Percentiles rank a stretch among this genome's conserved stretches.
Conservation (phyloP, 2,888 invertebrate species). For the Scaptodrosophila latifasciaeformis region DNA sequence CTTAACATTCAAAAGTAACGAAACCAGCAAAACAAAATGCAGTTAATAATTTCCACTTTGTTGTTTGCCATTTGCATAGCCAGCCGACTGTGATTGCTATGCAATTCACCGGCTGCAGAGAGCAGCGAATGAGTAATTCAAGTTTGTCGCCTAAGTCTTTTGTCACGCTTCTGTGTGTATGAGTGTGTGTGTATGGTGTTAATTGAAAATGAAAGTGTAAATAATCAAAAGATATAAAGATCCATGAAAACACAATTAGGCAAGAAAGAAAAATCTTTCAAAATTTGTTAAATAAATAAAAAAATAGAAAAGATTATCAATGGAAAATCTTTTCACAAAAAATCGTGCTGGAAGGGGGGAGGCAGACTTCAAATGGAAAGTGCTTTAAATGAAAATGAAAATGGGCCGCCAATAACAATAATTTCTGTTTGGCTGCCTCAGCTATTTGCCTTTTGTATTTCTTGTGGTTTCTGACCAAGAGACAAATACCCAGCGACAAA, state of each 20-base stretch:
- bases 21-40: neutral
- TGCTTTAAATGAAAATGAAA: constrained; percentile 31
- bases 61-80: neutral
- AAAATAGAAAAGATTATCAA: constrained; percentile 20
- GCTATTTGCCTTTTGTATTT: neutral
- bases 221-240: constrained; percentile 22
- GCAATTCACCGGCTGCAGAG: no score
- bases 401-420: constrained; percentile 17
- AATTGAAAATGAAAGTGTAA: constrained; percentile 66
- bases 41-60: constrained; percentile 15
- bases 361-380: constrained; percentile 41
- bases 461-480: no score
- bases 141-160: constrained; percentile 33
- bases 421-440: constrained; percentile 2
- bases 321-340: constrained; percentile 1
- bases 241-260: constrained; percentile 31
- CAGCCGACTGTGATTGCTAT: neutral
- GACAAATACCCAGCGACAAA: no score
- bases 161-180: constrained; percentile 10
- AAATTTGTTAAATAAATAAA: constrained; percentile 42
- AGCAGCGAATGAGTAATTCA: constrained; percentile 11
- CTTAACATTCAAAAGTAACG: constrained; percentile 47
- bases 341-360: neutral
- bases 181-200: constrained; percentile 21
- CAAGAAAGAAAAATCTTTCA: constrained; percentile 33